Evolutionary conservation across 2,888 invertebrate species (phyloP).

Genomic region (Aporophyla nigra): DNA sequence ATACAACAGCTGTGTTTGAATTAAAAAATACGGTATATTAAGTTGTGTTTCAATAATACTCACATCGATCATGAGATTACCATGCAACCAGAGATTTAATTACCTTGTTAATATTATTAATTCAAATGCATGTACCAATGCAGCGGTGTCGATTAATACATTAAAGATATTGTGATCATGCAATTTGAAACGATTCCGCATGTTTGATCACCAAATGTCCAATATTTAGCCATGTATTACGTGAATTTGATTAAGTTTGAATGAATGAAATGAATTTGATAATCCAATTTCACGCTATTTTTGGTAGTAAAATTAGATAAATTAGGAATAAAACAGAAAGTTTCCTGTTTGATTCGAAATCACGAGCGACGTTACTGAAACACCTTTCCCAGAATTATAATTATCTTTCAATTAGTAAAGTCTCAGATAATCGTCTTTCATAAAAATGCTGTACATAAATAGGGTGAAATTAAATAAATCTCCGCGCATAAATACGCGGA

Average conservation of each 20-base stretch:
- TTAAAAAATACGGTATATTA: background rate
- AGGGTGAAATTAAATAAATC: no score
- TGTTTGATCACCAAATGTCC: background rate
- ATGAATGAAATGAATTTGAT: conserved; percentile 4
- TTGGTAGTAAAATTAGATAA: background rate
- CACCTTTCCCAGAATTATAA: background rate
- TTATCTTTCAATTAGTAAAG: background rate
- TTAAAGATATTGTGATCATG: conserved; percentile 29
- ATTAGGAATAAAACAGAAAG: no score
- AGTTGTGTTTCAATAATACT: background rate
- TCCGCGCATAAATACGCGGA: no score
- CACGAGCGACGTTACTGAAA: background rate
- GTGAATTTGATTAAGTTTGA: conserved; percentile 2
- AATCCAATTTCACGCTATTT: background rate
- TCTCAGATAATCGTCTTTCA: background rate
- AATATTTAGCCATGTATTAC: background rate
- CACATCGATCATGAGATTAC: background rate
- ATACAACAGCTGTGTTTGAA: no score
- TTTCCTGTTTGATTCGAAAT: background rate
- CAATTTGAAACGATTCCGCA: conserved; percentile 39
- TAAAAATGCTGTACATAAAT: background rate
- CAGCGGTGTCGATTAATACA: conserved; percentile 14
- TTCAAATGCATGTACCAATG: conserved; percentile 20
- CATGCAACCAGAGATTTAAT: conserved; percentile 12
- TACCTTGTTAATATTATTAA: background rate